These are phyloP conservation scores for Drosophila micromelanica DNA, from an alignment of 1,140 invertebrate genomes.

Conservation along the genomic window DNA sequence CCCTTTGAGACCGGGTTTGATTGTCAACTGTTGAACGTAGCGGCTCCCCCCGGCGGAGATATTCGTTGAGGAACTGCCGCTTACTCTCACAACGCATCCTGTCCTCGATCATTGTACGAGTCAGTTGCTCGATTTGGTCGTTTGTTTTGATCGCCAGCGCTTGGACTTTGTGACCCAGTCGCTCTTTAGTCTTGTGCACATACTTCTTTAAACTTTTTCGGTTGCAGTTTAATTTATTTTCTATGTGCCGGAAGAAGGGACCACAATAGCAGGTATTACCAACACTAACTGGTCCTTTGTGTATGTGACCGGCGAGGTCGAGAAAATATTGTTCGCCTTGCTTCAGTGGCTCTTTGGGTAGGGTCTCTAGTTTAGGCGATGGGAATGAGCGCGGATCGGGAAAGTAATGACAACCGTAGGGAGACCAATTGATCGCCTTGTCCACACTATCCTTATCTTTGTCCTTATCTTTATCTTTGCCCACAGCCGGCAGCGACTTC, in stretches of 20 bases:
- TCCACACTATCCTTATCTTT: slow-evolving; percentile 79
- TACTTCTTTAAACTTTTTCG: slow-evolving; percentile 94
- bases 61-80: slow-evolving; percentile 89
- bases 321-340: slow-evolving; percentile 97
- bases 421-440: slow-evolving; percentile 89
- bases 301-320: slow-evolving; percentile 97
- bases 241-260: slow-evolving; percentile 93
- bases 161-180: slow-evolving; percentile 94
- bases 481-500: slow-evolving; percentile 53
- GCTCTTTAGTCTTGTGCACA: slow-evolving; percentile 92
- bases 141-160: slow-evolving; percentile 91
- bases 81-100: slow-evolving; percentile 88
- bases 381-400: slow-evolving; percentile 93
- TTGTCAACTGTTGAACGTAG: slow-evolving; percentile 68
- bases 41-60: slow-evolving; percentile 57
- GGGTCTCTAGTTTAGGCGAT: slow-evolving; percentile 91
- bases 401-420: slow-evolving; percentile 95
- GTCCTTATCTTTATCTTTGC: slow-evolving; percentile 77
- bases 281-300: slow-evolving; percentile 96
- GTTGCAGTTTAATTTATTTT: slow-evolving; percentile 93
- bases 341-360: slow-evolving; percentile 93
- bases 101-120: slow-evolving; percentile 87
- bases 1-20: slow-evolving; percentile 86
- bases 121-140: slow-evolving; percentile 90
- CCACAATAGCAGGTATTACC: slow-evolving; percentile 91